Evolutionary conservation across 2,797 vertebrate genomes (phyloP).

Genomic region (Eleutherodactylus coqui): DNA sequence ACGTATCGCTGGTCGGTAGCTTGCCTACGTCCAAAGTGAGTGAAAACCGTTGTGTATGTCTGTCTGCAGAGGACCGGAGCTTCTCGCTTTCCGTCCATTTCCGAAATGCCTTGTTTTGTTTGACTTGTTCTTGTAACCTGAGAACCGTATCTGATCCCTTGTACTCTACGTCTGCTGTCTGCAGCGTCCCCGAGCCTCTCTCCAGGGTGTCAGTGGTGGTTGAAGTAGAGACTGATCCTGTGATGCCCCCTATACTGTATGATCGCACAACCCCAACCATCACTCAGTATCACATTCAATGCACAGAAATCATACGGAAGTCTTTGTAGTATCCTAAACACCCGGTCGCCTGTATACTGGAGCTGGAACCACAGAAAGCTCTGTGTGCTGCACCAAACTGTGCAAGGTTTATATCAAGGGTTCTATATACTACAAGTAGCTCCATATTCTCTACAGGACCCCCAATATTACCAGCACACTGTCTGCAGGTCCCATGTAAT

Average conservation of each 20-base stretch:
- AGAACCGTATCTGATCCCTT: not conserved
- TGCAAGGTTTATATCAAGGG: no score
- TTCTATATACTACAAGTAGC: no score
- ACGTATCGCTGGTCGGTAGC: conserved; percentile 72
- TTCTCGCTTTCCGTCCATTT: conserved; percentile 36
- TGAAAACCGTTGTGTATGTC: conserved; percentile 45
- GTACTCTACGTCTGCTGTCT: not conserved
- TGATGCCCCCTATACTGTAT: not conserved
- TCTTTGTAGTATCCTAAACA: no score
- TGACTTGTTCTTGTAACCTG: conserved; percentile 7
- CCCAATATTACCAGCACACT: no score
- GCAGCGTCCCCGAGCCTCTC: not conserved
- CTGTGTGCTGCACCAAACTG: no score
- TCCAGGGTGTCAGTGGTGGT: not conserved
- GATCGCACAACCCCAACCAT: not conserved
- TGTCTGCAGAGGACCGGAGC: conserved; percentile 23
- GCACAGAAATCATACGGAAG: not conserved
- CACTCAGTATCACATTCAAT: not conserved
- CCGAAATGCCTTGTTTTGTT: conserved; percentile 33
- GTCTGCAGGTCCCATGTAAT: no score
- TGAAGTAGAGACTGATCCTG: not conserved
- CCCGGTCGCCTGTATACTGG: not conserved
- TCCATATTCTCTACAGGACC: no score
- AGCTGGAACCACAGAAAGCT: no score
- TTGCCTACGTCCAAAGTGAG: conserved; percentile 56